phyloP scores from a whole-genome alignment of 1,140 invertebrate species.

The Meloidogyne chitwoodi region DNA sequence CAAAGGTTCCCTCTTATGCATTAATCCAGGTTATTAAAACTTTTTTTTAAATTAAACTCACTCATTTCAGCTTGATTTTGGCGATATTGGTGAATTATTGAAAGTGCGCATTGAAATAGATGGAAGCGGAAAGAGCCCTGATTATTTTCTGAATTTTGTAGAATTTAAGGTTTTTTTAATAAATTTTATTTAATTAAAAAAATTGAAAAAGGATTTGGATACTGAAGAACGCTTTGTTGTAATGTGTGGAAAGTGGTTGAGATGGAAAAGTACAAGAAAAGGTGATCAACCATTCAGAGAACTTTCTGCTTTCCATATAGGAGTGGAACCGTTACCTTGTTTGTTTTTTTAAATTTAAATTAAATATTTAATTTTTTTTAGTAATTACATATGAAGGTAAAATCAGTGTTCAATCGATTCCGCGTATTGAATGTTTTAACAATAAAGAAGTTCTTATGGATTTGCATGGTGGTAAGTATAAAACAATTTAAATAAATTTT shows the following conservation, averaged over 20 bases:
- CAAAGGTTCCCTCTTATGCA: constrained; percentile 38
- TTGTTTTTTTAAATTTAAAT: neutral
- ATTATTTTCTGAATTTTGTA: constrained; percentile 37
- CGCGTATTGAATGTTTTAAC: constrained; percentile 4
- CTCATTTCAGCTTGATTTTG: constrained; percentile 33
- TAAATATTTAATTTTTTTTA: constrained; percentile 21
- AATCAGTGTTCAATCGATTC: constrained; percentile 16
- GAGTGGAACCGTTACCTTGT: constrained; percentile 43
- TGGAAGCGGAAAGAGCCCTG: constrained; percentile 34
- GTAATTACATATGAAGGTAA: constrained; percentile 52
- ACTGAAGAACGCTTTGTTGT: constrained; percentile 45
- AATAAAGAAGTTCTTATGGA: constrained; percentile 26
- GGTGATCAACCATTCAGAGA: constrained; percentile 45
- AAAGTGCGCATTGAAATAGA: constrained; percentile 42
- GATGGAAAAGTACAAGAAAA: constrained; percentile 40
- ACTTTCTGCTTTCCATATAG: constrained; percentile 39
- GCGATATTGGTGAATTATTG: constrained; percentile 43
- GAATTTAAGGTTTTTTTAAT: constrained; percentile 8
- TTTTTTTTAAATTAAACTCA: too few relatives aligned
- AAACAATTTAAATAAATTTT: neutral
- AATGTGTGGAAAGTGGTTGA: constrained; percentile 39
- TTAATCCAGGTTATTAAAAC: constrained; percentile 23
- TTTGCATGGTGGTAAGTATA: constrained; percentile 23
- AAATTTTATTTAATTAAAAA: neutral
- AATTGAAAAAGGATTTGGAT: constrained; percentile 31